phyloP scores from a whole-genome alignment of 2,888 invertebrate genomes.

The Corythucha ciliata region DNA sequence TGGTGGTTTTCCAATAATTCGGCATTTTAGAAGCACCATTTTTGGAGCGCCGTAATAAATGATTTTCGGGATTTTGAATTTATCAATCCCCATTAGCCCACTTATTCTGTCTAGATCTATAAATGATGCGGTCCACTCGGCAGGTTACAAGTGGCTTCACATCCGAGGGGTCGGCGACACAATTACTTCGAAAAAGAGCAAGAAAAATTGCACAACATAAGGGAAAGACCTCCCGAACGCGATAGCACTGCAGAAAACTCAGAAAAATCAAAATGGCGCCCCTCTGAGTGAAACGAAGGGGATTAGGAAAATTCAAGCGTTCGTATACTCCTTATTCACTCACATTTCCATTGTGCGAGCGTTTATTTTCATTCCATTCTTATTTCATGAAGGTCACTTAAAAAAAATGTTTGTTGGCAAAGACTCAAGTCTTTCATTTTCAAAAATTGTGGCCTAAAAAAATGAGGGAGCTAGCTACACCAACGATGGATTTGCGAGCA shows the following conservation, averaged over 20 bases:
- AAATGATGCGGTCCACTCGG: too few relatives aligned
- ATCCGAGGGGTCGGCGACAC: slow-evolving; percentile 86
- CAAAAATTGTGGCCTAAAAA: slow-evolving; percentile 32
- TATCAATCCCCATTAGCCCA: not conserved
- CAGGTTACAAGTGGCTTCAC: slow-evolving; percentile 86
- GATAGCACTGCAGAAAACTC: slow-evolving; percentile 7
- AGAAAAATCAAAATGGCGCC: slow-evolving; percentile 30
- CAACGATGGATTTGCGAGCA: slow-evolving; percentile 36
- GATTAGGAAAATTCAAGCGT: slow-evolving; percentile 37
- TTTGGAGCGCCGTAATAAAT: too few relatives aligned
- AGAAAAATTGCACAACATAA: slow-evolving; percentile 58
- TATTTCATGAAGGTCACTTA: slow-evolving; percentile 30
- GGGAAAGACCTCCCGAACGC: slow-evolving; percentile 41
- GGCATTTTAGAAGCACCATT: too few relatives aligned
- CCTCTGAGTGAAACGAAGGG: slow-evolving; percentile 28
- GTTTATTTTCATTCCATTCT: not conserved
- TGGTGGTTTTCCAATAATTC: too few relatives aligned
- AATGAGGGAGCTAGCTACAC: slow-evolving; percentile 31
- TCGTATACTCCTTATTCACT: slow-evolving; percentile 27
- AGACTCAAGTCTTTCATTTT: slow-evolving; percentile 28
- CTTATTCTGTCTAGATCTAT: too few relatives aligned
- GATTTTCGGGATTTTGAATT: too few relatives aligned
- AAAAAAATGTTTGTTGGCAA: slow-evolving; percentile 32
- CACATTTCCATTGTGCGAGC: not conserved
- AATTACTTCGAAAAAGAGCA: slow-evolving; percentile 78